phyloP scores from a whole-genome alignment of 2,113 vertebrate genomes.

The Octodon degus region DNA sequence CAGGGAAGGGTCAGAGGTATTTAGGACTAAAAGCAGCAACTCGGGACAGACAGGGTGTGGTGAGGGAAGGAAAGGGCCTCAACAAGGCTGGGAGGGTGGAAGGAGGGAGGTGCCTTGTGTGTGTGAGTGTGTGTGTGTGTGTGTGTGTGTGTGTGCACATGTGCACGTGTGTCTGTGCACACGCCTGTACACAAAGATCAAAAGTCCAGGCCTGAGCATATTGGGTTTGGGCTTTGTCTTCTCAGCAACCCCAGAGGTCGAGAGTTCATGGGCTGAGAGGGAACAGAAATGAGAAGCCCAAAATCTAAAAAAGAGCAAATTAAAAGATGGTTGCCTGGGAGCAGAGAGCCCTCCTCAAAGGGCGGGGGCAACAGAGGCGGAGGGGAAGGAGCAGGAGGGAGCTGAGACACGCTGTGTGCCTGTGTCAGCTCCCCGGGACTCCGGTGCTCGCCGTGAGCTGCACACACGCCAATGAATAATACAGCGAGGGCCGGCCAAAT shows the following conservation, averaged over 20 bases:
- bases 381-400: neutral
- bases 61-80: neutral
- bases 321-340: neutral
- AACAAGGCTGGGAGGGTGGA: neutral
- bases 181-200: neutral
- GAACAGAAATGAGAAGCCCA: neutral
- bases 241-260: neutral
- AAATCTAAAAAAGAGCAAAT: neutral
- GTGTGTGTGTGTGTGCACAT: neutral
- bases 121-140: no score
- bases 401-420: rapidly evolving
- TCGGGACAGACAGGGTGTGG: neutral
- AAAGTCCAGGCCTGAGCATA: neutral
- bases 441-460: no score
- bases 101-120: neutral
- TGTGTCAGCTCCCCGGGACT: neutral
- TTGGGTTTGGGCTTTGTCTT: neutral
- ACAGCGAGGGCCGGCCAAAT: no score
- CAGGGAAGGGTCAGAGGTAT: neutral
- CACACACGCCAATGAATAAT: neutral
- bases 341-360: neutral
- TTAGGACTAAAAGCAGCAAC: neutral
- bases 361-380: neutral
- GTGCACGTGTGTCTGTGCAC: no score
- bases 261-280: neutral